Evolutionary conservation across 2,113 vertebrate species (phyloP), one percentile per base, ranked within the genome.

Genomic region (Isichthys henryi): DNA sequence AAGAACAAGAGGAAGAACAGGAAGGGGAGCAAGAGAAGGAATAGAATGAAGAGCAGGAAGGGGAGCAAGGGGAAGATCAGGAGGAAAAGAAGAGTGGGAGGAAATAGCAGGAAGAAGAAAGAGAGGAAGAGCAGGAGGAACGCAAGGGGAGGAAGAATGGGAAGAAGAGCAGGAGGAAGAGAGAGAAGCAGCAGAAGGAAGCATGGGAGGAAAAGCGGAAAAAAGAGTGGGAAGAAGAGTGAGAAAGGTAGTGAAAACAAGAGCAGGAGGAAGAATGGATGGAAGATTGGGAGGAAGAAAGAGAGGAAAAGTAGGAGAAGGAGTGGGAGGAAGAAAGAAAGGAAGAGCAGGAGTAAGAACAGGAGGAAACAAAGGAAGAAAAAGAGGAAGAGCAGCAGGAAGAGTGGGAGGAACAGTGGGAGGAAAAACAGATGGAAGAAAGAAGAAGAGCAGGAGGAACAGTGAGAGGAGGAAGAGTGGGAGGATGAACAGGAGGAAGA

Each of bases 261-360:
- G 23, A 27, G 23, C 84, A 89, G 2, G 58, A 90, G 50, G 66
- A 27, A 82, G 6, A 62, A 23, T 23, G 7, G 8, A 23, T n/a
- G 58, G 58, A 62, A 62, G 58, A 23, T 23, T n/a, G 21, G 23
- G 21, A 56, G 90, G 90, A 66, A 82, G 84, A 88, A 87, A 86
- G 89, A 53, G 50, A 90, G 66, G 62, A n/a, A 80, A 53, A 62
- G 58, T 7, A 62, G 8, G 23, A 62, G 8, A 3, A 62, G 6
- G 21, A 62, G 6, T 1, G 7, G 9, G 58, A 62, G 2, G 58
- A 62, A 27, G 56, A 62, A n/a, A 23, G 21, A 23, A 1, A 91
- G 49, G 23, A 58, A 23, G 56, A 58, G 56, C 21, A 58, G 56
- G 56, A 58, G 21, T 23, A 58, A 58, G 56, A 52, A 52, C 15